Evolutionary conservation across 2,113 vertebrate species (phyloP).

Genomic region (Mastomys coucha): DNA sequence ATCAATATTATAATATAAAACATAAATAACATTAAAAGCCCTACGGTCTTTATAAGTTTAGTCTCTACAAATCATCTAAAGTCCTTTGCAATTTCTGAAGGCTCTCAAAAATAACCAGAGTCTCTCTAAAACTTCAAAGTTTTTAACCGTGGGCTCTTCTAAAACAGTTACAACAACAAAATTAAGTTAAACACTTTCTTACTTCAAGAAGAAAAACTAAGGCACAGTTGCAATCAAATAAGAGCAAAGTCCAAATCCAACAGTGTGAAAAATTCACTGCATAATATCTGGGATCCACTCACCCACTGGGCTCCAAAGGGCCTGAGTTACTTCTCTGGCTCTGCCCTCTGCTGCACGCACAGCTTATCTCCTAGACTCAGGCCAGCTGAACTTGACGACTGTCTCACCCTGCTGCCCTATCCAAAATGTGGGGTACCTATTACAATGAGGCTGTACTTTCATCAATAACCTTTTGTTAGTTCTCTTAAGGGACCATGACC

Average conservation of each 20-base stretch:
- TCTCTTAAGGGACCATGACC: not conserved
- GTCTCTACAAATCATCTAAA: not conserved
- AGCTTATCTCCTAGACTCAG: not conserved
- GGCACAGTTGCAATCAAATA: not conserved
- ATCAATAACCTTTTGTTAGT: not conserved
- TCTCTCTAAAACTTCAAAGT: not conserved
- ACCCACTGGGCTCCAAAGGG: not conserved
- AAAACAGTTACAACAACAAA: not conserved
- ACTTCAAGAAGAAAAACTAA: not conserved
- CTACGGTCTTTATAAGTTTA: not conserved
- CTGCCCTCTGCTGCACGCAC: not conserved
- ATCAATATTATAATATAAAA: not conserved
- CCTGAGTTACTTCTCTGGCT: not conserved
- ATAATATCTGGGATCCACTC: not conserved
- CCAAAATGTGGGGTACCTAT: not conserved
- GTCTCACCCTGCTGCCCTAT: not conserved
- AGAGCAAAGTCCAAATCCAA: not conserved
- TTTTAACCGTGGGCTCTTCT: too few relatives aligned
- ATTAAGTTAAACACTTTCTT: not conserved
- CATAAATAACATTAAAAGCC: not conserved
- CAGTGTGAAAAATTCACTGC: not conserved
- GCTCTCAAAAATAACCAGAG: not conserved
- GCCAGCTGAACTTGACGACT: not conserved
- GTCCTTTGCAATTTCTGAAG: not conserved
- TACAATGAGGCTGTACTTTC: not conserved